These are phyloP conservation scores for Tiliacea citrago DNA, from an alignment of 2,888 invertebrate genomes.

Conservation along the genomic window DNA sequence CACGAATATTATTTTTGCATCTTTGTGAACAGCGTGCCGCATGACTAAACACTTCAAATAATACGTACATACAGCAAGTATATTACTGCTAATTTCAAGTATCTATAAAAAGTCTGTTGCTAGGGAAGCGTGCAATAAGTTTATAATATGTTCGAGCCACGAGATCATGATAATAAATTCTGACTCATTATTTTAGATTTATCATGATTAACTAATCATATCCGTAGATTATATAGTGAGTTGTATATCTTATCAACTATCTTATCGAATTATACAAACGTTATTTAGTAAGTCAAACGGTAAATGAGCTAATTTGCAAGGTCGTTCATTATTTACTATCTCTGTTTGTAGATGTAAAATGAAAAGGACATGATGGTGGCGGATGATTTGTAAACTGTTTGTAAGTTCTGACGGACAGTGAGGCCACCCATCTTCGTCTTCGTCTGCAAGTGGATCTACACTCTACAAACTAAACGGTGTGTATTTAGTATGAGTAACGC, in stretches of 20 bases:
- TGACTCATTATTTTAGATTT: slow-evolving; percentile 37
- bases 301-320: slow-evolving; percentile 40
- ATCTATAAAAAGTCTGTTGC: slow-evolving; percentile 23
- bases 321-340: slow-evolving; percentile 38
- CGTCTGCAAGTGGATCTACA: slow-evolving; percentile 25
- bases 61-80: not conserved
- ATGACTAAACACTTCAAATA: slow-evolving; percentile 57
- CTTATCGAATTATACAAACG: slow-evolving; percentile 41
- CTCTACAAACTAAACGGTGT: slow-evolving; percentile 21
- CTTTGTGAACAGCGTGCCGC: slow-evolving; percentile 47
- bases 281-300: slow-evolving; percentile 30
- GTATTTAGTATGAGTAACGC: slow-evolving; percentile 44
- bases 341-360: slow-evolving; percentile 34
- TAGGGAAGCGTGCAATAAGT: slow-evolving; percentile 14
- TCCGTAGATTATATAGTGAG: slow-evolving; percentile 1
- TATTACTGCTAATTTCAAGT: slow-evolving; percentile 4
- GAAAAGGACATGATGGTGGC: slow-evolving; percentile 7
- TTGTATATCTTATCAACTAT: slow-evolving; percentile 30
- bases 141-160: not conserved
- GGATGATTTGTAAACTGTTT: not conserved
- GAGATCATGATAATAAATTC: slow-evolving; percentile 22
- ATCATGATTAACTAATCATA: slow-evolving; percentile 30
- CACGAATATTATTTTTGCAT: slow-evolving; percentile 64
- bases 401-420: slow-evolving; percentile 7
- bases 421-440: slow-evolving; percentile 27